phyloP scores from a whole-genome alignment of 2,888 invertebrate species.

The Ptilodon capucinus region DNA sequence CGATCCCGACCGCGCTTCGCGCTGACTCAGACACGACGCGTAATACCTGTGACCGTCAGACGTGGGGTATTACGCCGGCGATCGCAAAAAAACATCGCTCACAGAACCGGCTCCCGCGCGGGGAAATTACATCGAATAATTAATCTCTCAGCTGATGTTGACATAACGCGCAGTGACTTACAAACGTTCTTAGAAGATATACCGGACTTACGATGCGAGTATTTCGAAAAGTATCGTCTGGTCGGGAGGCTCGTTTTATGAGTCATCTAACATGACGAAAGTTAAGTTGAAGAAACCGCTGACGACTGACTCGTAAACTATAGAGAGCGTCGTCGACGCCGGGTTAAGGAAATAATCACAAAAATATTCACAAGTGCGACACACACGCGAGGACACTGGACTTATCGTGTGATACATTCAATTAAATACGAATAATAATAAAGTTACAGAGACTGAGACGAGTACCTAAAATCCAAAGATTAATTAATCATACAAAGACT shows the following conservation, averaged over 20 bases:
- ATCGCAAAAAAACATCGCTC: slow-evolving; percentile 29
- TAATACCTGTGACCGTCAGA: slow-evolving; percentile 47
- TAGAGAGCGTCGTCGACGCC: slow-evolving; percentile 43
- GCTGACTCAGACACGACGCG: slow-evolving; percentile 46
- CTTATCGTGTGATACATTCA: slow-evolving; percentile 29
- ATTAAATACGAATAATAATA: slow-evolving; percentile 21
- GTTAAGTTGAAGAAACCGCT: slow-evolving; percentile 74
- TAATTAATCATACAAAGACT: slow-evolving; percentile 44
- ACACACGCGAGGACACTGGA: slow-evolving; percentile 38
- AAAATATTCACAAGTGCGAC: slow-evolving; percentile 43
- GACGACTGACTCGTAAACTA: slow-evolving; percentile 53
- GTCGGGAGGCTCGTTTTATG: slow-evolving; percentile 49
- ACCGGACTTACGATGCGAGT: slow-evolving; percentile 54
- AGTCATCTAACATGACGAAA: slow-evolving; percentile 81
- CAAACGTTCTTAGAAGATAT: slow-evolving; percentile 41
- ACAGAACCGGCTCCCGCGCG: slow-evolving; percentile 47
- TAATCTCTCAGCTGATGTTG: slow-evolving; percentile 69
- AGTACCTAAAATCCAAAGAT: slow-evolving; percentile 55
- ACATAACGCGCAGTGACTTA: slow-evolving; percentile 39
- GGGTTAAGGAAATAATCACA: slow-evolving; percentile 58
- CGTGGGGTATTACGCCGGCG: slow-evolving; percentile 41
- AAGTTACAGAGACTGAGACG: slow-evolving; percentile 47
- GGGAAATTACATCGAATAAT: slow-evolving; percentile 55
- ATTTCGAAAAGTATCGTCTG: slow-evolving; percentile 48
- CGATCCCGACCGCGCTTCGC: slow-evolving; percentile 39